Conservation (phyloP, 2,113 vertebrate species). For the Bubo scandiacus region DNA sequence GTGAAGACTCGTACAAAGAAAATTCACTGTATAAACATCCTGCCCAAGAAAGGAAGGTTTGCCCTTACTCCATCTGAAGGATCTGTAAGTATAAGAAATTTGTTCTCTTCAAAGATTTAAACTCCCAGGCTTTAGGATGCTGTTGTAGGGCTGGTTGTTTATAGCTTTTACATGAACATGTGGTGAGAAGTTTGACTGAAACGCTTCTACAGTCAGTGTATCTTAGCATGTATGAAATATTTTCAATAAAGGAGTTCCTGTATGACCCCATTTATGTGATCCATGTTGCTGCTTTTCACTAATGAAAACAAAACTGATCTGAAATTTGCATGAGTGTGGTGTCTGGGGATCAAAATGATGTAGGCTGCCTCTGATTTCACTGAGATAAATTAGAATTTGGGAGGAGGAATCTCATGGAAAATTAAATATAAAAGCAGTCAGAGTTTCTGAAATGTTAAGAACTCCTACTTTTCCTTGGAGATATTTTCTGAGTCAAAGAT, state of each 20-base stretch:
- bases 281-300: not conserved
- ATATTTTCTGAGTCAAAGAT: constrained; percentile 33
- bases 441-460: constrained; percentile 42
- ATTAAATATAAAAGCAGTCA: constrained; percentile 3
- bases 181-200: not conserved
- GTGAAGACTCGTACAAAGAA: constrained; percentile 31
- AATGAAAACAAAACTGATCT: constrained; percentile 57
- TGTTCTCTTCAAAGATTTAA: constrained; percentile 30
- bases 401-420: constrained; percentile 32
- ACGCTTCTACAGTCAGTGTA: not conserved
- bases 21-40: not conserved
- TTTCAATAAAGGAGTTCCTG: constrained; percentile 25
- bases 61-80: not conserved
- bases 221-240: not conserved
- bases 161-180: not conserved
- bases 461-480: constrained; percentile 24
- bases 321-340: constrained; percentile 38
- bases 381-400: not conserved
- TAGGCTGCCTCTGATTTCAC: constrained; percentile 7
- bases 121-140: not conserved
- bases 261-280: not conserved
- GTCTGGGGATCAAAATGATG: constrained; percentile 34
- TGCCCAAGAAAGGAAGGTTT: not conserved
- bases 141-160: not conserved
- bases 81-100: constrained; percentile 39